Conservation (phyloP, 2,888 invertebrate species). For the Neoascia interrupta region DNA sequence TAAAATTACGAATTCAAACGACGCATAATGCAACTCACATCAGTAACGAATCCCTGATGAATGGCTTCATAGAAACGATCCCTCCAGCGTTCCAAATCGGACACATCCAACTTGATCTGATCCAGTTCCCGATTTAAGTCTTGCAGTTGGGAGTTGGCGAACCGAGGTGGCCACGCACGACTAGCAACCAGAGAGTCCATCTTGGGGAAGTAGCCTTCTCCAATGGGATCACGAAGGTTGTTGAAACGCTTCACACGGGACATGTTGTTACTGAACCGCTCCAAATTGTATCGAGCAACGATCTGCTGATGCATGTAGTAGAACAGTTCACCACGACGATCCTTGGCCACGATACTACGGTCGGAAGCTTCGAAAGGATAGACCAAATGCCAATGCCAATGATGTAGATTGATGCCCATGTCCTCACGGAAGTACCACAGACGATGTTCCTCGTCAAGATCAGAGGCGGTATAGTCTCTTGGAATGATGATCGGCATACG, state of each 20-base stretch:
- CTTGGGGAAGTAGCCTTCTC: slow-evolving; percentile 90
- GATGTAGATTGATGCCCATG: slow-evolving; percentile 79
- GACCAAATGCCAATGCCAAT: slow-evolving; percentile 81
- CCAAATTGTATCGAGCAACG: slow-evolving; percentile 84
- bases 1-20: too few relatives aligned
- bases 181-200: slow-evolving; percentile 87
- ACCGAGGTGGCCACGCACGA: slow-evolving; percentile 86
- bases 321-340: slow-evolving; percentile 87
- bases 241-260: slow-evolving; percentile 82
- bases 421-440: slow-evolving; percentile 85
- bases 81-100: slow-evolving; percentile 86
- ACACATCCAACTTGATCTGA: slow-evolving; percentile 83
- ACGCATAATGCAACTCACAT: too few relatives aligned
- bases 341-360: slow-evolving; percentile 81
- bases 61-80: slow-evolving; percentile 85
- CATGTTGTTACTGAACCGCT: slow-evolving; percentile 86
- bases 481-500: slow-evolving; percentile 83
- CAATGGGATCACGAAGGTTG: slow-evolving; percentile 84
- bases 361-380: slow-evolving; percentile 86
- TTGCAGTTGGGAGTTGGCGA: slow-evolving; percentile 80
- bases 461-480: slow-evolving; percentile 85
- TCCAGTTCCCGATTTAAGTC: slow-evolving; percentile 85
- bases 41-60: slow-evolving; percentile 81
- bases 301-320: slow-evolving; percentile 87
- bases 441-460: slow-evolving; percentile 86